Evolutionary conservation across 2,797 vertebrate species (phyloP).

Genomic region (Aratinga solstitialis): DNA sequence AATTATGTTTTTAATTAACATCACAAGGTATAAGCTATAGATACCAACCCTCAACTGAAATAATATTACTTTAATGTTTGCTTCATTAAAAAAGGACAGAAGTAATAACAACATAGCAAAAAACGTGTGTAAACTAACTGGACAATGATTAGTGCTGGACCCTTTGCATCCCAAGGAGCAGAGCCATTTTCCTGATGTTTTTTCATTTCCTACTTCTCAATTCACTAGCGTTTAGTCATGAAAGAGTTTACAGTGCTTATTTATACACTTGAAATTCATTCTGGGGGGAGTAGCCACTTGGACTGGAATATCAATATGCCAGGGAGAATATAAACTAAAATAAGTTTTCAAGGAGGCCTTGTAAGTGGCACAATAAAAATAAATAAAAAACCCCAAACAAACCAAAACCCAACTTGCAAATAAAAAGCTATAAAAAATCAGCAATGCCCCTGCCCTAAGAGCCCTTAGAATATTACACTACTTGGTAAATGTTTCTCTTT

Average conservation of each 20-base stretch:
- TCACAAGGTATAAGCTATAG: constrained; percentile 86
- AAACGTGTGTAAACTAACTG: constrained; percentile 69
- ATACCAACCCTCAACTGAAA: constrained; percentile 80
- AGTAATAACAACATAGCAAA: constrained; percentile 68
- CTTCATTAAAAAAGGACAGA: constrained; percentile 82
- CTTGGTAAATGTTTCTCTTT: neutral
- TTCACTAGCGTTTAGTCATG: constrained; percentile 30
- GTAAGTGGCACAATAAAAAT: neutral
- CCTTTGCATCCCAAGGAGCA: constrained; percentile 49
- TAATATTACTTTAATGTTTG: constrained; percentile 89
- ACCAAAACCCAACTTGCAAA: neutral
- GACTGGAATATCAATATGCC: neutral
- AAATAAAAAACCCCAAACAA: neutral
- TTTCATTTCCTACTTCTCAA: constrained; percentile 25
- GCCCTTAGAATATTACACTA: neutral
- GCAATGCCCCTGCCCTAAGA: neutral
- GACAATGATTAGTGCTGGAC: constrained; percentile 58
- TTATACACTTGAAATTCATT: constrained; percentile 34
- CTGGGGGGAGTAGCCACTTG: neutral
- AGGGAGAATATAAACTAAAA: neutral
- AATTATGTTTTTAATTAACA: constrained; percentile 98
- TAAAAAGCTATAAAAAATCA: neutral
- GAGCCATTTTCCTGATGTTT: neutral
- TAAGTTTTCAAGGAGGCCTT: neutral
- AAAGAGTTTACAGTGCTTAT: constrained; percentile 53